Evolutionary conservation across 2,113 vertebrate species (phyloP).

Genomic region (Shinisaurus crocodilurus): DNA sequence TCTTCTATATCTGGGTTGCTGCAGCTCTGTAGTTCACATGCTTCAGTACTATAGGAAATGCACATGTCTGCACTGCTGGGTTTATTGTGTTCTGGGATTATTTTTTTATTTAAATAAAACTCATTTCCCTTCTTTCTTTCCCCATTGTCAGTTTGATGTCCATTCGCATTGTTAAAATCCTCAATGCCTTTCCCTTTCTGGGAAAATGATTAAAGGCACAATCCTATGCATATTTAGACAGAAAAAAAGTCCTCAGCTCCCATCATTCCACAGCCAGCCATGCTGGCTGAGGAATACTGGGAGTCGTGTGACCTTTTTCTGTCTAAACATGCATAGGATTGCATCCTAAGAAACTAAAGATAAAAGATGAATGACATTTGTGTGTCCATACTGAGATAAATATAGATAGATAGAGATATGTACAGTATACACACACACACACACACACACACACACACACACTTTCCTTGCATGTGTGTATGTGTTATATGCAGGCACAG

Average conservation of each 20-base stretch:
- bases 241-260: too few species aligned
- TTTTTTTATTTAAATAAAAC: slow-evolving; percentile 46
- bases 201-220: slow-evolving; percentile 54
- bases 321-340: too few species aligned
- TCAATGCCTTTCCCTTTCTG: slow-evolving; percentile 61
- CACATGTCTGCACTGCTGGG: slow-evolving; percentile 76
- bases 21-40: slow-evolving; percentile 70
- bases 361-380: slow-evolving; percentile 51
- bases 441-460: too few species aligned
- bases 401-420: slow-evolving; percentile 17
- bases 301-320: too few species aligned
- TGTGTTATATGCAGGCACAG: slow-evolving; percentile 54
- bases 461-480: slow-evolving; percentile 39
- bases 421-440: too few species aligned
- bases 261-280: too few species aligned
- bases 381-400: slow-evolving; percentile 62
- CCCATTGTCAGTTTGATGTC: slow-evolving; percentile 63
- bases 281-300: too few species aligned
- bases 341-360: slow-evolving; percentile 53
- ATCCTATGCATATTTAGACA: too few species aligned
- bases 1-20: slow-evolving; percentile 72
- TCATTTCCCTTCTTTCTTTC: slow-evolving; percentile 52
- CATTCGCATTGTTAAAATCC: slow-evolving; percentile 70
- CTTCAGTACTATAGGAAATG: slow-evolving; percentile 74
- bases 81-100: slow-evolving; percentile 74